Evolutionary conservation across 1,140 invertebrate genomes (phyloP).

Genomic region (Ylistrum balloti): DNA sequence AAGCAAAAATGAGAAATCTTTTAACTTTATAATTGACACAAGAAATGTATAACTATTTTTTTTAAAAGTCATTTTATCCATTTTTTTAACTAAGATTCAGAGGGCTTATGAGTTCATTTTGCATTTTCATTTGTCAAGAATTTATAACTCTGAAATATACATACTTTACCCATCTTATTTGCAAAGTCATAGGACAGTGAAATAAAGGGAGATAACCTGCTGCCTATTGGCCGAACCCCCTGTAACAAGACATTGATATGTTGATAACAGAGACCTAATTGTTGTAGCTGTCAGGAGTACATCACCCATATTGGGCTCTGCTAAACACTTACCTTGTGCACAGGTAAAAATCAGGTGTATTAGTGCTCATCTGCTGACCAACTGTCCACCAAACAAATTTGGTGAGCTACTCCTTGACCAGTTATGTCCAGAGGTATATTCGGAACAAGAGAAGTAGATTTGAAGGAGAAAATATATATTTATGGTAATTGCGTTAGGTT

Average conservation of each 20-base stretch:
- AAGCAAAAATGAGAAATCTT: not conserved
- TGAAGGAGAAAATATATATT: slow-evolving; percentile 41
- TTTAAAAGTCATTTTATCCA: not conserved
- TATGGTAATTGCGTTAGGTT: not conserved
- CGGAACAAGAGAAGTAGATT: slow-evolving; percentile 46
- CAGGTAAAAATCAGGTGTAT: slow-evolving; percentile 33
- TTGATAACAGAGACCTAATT: slow-evolving; percentile 11
- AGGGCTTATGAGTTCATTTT: not conserved
- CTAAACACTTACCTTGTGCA: slow-evolving; percentile 31
- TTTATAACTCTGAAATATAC: not conserved
- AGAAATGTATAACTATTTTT: not conserved
- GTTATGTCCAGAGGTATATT: slow-evolving; percentile 37
- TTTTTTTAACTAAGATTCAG: not conserved
- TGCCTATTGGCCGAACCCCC: not conserved
- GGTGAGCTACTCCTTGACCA: slow-evolving; percentile 24
- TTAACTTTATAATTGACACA: not conserved
- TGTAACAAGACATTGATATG: slow-evolving; percentile 28
- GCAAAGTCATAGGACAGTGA: not conserved
- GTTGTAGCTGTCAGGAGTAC: not conserved
- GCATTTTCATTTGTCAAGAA: not conserved
- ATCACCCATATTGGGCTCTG: not conserved
- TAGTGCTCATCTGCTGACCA: slow-evolving; percentile 14
- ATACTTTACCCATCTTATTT: not conserved
- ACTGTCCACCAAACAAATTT: slow-evolving; percentile 20
- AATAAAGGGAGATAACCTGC: not conserved